Percentiles rank a stretch among this genome's conserved stretches.
phyloP scores from a whole-genome alignment of 2,797 vertebrate genomes.

The Nyctalus aviator region DNA sequence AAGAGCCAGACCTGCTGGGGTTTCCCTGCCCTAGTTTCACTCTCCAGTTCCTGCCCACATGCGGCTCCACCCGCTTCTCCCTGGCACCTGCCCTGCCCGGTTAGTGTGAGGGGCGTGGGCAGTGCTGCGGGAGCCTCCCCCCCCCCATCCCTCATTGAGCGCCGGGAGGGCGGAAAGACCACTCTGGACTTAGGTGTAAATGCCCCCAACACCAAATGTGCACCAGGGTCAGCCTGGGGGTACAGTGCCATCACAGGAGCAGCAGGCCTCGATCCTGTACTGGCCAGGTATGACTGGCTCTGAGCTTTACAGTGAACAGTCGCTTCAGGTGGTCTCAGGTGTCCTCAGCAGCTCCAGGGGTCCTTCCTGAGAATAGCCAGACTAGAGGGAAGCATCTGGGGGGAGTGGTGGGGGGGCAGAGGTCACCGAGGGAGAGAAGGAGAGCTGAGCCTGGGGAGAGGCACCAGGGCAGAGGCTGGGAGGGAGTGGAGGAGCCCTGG shows the following conservation, averaged over 20 bases:
- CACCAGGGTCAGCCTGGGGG: too few species aligned
- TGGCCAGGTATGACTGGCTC: background rate
- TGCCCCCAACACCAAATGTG: too few species aligned
- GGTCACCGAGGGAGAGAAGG: background rate
- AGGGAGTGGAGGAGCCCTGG: too few species aligned
- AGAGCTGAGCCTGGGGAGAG: background rate
- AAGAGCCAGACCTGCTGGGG: too few species aligned
- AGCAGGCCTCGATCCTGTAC: too few species aligned
- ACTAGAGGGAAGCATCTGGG: too few species aligned
- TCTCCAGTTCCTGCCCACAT: background rate
- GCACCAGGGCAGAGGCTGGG: too few species aligned
- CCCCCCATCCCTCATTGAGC: background rate
- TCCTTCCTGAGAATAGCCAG: background rate
- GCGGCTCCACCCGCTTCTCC: background rate
- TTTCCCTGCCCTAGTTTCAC: background rate
- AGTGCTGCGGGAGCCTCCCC: background rate
- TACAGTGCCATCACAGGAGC: too few species aligned
- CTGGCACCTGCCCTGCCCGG: too few species aligned
- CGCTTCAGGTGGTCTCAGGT: background rate
- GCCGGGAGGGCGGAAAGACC: background rate
- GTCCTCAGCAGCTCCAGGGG: background rate
- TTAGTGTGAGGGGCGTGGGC: too few species aligned
- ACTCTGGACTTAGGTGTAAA: background rate
- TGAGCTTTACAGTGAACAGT: background rate
- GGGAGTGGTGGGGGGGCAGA: background rate